These are phyloP conservation scores for Callorhinus ursinus DNA, from an alignment of 2,113 vertebrate genomes.

Conservation along the genomic window DNA sequence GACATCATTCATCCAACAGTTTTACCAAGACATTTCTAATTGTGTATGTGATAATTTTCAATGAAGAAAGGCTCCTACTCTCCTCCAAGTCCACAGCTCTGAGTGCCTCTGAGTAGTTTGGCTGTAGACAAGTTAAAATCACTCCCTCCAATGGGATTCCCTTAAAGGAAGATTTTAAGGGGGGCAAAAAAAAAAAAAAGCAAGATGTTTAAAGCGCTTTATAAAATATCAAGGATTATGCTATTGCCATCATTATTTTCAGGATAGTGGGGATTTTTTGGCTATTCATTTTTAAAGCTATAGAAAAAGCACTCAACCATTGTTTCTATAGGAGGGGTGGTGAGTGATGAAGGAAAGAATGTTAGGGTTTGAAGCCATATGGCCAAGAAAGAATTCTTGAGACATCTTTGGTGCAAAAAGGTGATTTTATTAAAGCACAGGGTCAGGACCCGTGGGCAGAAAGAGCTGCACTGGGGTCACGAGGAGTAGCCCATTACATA, in stretches of 20 bases:
- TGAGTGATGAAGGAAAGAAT: background rate
- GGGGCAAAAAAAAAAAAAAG: background rate
- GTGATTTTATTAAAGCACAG: too few relatives aligned
- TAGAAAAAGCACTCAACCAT: background rate
- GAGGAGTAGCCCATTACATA: too few relatives aligned
- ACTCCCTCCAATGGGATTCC: background rate
- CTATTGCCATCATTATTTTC: background rate
- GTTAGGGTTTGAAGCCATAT: too few relatives aligned
- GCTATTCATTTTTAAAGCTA: background rate
- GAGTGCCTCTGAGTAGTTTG: background rate
- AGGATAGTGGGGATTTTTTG: background rate
- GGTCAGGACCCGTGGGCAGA: too few relatives aligned
- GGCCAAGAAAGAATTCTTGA: too few relatives aligned
- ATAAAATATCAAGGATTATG: slow-evolving; percentile 17
- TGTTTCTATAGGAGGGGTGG: background rate
- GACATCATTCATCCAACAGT: slow-evolving; percentile 21
- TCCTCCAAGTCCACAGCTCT: background rate
- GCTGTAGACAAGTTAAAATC: background rate
- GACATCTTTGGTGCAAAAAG: too few relatives aligned
- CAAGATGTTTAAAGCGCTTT: background rate
- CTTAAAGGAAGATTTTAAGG: slow-evolving; percentile 5
- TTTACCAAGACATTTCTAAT: background rate
- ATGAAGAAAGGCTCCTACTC: background rate
- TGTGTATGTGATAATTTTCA: background rate
- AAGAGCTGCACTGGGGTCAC: too few relatives aligned